Conservation (phyloP, 92 coral and sea anemone genomes). For the Porites evermanni region DNA sequence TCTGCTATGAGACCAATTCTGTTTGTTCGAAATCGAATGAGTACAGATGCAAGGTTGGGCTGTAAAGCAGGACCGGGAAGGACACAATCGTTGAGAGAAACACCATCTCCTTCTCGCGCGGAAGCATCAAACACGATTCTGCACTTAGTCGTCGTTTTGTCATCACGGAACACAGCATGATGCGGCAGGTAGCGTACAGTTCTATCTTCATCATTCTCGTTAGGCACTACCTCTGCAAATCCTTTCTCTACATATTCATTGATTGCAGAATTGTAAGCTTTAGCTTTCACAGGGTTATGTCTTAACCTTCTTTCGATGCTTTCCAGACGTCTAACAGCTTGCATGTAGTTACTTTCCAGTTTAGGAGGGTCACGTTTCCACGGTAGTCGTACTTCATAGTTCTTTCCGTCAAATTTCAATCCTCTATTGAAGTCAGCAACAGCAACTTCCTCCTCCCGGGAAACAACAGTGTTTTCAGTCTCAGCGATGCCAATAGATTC, state of each 20-base stretch:
- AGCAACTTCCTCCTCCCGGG: constrained; percentile 32
- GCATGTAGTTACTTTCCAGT: constrained; percentile 27
- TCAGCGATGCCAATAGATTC: constrained; percentile 57
- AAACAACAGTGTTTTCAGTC: constrained; percentile 4
- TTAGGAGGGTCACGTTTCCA: constrained; percentile 38
- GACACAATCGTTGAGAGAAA: constrained; percentile 45
- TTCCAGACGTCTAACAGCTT: constrained; percentile 45
- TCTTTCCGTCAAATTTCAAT: constrained; percentile 24
- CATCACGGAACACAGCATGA: constrained; percentile 44
- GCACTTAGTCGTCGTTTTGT: constrained; percentile 44
- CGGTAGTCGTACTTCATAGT: constrained; percentile 49
- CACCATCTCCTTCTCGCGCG: constrained; percentile 22
- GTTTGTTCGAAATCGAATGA: constrained; percentile 43
- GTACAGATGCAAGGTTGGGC: constrained; percentile 24
- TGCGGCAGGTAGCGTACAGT: constrained; percentile 50
- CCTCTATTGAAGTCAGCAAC: background rate
- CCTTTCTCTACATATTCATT: constrained; percentile 40
- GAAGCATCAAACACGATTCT: constrained; percentile 63
- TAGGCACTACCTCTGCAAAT: constrained; percentile 14
- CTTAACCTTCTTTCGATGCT: constrained; percentile 36
- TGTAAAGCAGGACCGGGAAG: constrained; percentile 45
- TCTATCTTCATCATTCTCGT: background rate
- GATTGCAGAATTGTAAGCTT: constrained; percentile 39
- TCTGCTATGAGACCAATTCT: constrained; percentile 49
- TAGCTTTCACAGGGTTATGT: constrained; percentile 25